Evolutionary conservation across 2,797 vertebrate species (phyloP).

Genomic region (Eidolon dupreanum): DNA sequence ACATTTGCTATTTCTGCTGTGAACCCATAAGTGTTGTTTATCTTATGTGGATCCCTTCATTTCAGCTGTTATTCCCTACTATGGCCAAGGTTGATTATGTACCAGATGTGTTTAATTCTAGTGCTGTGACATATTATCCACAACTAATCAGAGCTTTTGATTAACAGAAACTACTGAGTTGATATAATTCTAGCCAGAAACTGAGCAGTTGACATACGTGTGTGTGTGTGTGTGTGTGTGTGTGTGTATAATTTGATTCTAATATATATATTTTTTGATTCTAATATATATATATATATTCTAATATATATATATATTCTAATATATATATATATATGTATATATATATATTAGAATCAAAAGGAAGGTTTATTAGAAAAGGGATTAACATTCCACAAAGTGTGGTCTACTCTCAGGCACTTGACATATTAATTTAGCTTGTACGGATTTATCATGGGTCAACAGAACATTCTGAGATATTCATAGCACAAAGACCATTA

Average conservation of each 20-base stretch:
- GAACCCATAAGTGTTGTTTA: background rate
- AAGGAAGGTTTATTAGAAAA: no score
- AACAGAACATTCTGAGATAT: background rate
- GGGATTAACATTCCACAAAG: no score
- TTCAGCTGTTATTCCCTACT: background rate
- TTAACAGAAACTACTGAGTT: constrained; percentile 17
- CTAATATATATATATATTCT: no score
- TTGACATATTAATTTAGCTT: constrained; percentile 16
- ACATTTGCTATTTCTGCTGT: background rate
- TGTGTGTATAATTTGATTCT: no score
- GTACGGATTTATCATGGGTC: background rate
- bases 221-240: no score
- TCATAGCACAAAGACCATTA: background rate
- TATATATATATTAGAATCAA: no score
- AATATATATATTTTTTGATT: no score
- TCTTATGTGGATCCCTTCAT: background rate
- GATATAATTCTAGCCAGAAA: constrained; percentile 28
- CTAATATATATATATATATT: no score
- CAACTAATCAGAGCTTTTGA: constrained; percentile 19
- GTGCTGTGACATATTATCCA: background rate
- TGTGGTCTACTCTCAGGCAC: background rate
- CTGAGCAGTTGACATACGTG: background rate
- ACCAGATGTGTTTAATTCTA: constrained; percentile 35
- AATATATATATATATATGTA: no score
- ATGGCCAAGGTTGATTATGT: background rate